These are phyloP conservation scores for Cydia amplana DNA, from an alignment of 1,140 invertebrate species.

Conservation along the genomic window DNA sequence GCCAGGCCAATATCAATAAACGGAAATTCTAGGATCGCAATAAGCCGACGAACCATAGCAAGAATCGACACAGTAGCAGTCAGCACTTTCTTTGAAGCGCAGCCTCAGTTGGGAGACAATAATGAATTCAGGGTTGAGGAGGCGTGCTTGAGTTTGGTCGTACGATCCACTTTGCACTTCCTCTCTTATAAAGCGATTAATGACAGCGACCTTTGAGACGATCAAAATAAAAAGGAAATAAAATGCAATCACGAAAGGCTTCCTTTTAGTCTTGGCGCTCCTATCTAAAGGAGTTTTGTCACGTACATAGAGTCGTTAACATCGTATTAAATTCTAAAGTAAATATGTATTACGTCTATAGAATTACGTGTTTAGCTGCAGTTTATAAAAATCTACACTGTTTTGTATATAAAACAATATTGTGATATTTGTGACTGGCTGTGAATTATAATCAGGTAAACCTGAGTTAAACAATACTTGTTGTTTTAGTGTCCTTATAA, in stretches of 20 bases:
- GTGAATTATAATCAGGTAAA: too few species aligned
- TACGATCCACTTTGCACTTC: slow-evolving; percentile 66
- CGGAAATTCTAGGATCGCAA: slow-evolving; percentile 53
- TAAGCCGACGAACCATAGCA: slow-evolving; percentile 49
- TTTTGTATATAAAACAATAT: too few species aligned
- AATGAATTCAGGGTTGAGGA: slow-evolving; percentile 66
- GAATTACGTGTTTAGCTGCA: neutral
- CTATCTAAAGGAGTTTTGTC: slow-evolving; percentile 8
- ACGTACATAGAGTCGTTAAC: neutral
- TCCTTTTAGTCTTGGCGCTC: slow-evolving; percentile 35
- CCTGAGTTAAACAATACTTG: too few species aligned
- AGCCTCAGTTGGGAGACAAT: slow-evolving; percentile 61
- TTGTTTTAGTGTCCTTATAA: too few species aligned
- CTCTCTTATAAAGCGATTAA: slow-evolving; percentile 67
- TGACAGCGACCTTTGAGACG: slow-evolving; percentile 58
- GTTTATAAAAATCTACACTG: too few species aligned
- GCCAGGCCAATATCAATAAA: slow-evolving; percentile 47
- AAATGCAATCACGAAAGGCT: slow-evolving; percentile 54
- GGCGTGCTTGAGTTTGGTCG: slow-evolving; percentile 54
- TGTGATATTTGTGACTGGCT: too few species aligned
- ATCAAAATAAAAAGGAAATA: slow-evolving; percentile 62
- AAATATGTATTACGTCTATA: neutral
- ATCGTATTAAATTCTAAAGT: slow-evolving; percentile 21
- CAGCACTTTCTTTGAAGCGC: slow-evolving; percentile 70
- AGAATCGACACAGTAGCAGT: slow-evolving; percentile 46